Evolutionary conservation across 2,797 vertebrate species (phyloP).

Genomic region (Arremon aurantiirostris): DNA sequence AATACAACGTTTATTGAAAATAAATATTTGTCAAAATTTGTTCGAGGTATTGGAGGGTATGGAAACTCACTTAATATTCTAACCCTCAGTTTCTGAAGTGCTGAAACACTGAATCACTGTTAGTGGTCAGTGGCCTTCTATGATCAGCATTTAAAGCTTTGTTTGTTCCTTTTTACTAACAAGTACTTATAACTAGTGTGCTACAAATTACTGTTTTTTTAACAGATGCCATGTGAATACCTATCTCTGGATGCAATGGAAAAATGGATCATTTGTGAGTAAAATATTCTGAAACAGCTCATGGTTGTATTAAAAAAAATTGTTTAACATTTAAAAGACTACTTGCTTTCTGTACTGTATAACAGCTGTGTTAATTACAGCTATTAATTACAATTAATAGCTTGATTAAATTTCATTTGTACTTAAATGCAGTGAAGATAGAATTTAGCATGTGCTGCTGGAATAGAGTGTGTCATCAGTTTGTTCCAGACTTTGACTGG

Average conservation of each 20-base stretch:
- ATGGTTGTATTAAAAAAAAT: neutral
- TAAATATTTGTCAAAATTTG: neutral
- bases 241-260: slow-evolving; percentile 97
- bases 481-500: neutral
- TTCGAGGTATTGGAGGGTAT: neutral
- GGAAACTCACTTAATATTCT: neutral
- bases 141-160: neutral
- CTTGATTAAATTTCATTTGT: neutral
- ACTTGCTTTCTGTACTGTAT: neutral
- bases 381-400: neutral
- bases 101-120: neutral
- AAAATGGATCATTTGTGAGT: slow-evolving; percentile 99
- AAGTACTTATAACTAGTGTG: neutral
- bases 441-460: neutral
- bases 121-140: neutral
- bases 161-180: neutral
- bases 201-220: slow-evolving; percentile 44
- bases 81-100: neutral
- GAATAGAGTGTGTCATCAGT: neutral
- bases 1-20: neutral
- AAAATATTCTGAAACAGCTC: neutral
- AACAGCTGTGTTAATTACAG: neutral
- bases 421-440: neutral
- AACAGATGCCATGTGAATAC: slow-evolving; percentile 98
- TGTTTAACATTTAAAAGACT: neutral